Conservation (phyloP, 2,888 invertebrate species). For the Labia minor region DNA sequence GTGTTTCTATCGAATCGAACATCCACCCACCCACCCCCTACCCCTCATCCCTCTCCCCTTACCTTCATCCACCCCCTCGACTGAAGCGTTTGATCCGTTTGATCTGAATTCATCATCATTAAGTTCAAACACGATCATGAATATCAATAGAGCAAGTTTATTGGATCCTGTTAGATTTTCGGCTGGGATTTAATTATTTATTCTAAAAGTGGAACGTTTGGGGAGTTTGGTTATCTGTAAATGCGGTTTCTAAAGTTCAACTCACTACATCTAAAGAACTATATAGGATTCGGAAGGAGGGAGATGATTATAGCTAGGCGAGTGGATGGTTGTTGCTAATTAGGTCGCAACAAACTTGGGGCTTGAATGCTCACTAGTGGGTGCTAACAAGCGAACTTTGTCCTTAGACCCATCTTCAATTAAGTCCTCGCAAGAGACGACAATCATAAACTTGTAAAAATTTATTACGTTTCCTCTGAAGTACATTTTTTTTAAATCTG, state of each 20-base stretch:
- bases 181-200: not conserved
- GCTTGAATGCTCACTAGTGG: not conserved
- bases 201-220: not conserved
- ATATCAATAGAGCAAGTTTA: not conserved
- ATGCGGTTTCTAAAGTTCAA: not conserved
- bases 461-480: too few relatives aligned
- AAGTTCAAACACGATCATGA: not conserved
- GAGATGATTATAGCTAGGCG: too few relatives aligned
- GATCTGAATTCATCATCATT: conserved; percentile 9
- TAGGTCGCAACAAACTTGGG: not conserved
- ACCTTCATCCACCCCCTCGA: not conserved
- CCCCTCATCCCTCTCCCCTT: too few relatives aligned
- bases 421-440: not conserved
- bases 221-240: not conserved
- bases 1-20: not conserved
- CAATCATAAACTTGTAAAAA: too few relatives aligned
- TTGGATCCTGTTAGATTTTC: not conserved
- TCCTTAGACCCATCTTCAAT: conserved; percentile 1
- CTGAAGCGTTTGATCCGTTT: not conserved
- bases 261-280: not conserved
- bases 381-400: conserved; percentile 6
- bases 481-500: too few relatives aligned
- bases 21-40: not conserved
- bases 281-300: too few relatives aligned
- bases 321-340: not conserved